Evolutionary conservation across 2,797 vertebrate species (phyloP).

Genomic region (Podargus strigoides): DNA sequence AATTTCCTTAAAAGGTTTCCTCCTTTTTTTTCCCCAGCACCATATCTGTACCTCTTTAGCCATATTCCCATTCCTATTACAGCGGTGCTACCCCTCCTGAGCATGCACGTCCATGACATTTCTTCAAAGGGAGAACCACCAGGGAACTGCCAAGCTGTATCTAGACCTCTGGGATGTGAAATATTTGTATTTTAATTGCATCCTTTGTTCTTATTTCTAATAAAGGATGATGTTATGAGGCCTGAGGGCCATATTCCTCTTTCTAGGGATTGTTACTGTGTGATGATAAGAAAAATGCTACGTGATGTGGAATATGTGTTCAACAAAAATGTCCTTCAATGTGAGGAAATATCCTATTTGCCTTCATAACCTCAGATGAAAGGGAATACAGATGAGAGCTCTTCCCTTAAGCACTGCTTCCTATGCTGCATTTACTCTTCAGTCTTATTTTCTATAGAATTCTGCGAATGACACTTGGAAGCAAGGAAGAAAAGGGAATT

Average conservation of each 20-base stretch:
- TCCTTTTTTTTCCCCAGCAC: not conserved
- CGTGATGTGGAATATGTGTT: not conserved
- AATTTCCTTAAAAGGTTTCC: not conserved
- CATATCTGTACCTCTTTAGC: not conserved
- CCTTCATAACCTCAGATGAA: not conserved
- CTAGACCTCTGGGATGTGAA: conserved; percentile 9
- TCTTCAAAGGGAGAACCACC: not conserved
- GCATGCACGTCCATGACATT: accelerated
- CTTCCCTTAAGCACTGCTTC: conserved; percentile 34
- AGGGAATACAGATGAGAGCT: conserved; percentile 15
- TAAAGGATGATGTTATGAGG: conserved; percentile 53
- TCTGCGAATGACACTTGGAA: conserved; percentile 6
- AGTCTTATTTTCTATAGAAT: conserved; percentile 21
- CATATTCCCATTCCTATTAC: not conserved
- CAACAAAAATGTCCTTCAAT: not conserved
- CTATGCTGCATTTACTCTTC: conserved; percentile 6
- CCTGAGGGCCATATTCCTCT: conserved; percentile 31
- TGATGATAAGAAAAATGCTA: not conserved
- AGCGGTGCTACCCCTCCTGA: accelerated
- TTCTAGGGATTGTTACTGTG: conserved; percentile 13
- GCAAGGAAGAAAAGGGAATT: conserved; percentile 31
- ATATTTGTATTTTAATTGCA: conserved; percentile 64
- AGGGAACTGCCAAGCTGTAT: conserved; percentile 1
- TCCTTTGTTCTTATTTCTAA: conserved; percentile 59
- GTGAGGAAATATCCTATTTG: conserved; percentile 1